These are phyloP conservation scores for Meleagris gallopavo DNA, from an alignment of 2,113 vertebrate genomes.

Conservation along the genomic window DNA sequence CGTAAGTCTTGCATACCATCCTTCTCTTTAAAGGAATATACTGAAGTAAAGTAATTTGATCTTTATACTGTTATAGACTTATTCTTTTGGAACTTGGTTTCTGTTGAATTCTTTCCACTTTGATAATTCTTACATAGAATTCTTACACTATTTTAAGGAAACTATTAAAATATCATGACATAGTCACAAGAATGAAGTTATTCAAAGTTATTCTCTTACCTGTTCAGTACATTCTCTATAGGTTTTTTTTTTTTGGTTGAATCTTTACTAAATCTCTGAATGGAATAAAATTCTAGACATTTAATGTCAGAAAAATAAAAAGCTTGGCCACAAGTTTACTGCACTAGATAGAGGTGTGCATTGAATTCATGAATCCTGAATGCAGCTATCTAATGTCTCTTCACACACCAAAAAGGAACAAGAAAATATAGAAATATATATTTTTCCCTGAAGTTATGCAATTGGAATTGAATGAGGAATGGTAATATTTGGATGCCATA, in stretches of 20 bases:
- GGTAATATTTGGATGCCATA: neutral
- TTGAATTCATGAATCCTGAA: neutral
- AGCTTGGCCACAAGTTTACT: neutral
- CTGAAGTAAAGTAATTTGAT: neutral
- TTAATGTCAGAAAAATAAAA: neutral
- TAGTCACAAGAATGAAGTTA: neutral
- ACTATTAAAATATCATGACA: neutral
- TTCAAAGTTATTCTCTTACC: neutral
- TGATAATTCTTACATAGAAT: neutral
- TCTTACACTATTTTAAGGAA: neutral
- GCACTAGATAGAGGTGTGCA: neutral
- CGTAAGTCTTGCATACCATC: neutral
- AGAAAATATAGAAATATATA: too few relatives aligned
- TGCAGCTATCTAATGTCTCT: neutral
- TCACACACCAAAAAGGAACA: neutral
- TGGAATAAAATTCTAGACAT: neutral
- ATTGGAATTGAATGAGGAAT: neutral
- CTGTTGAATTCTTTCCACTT: neutral
- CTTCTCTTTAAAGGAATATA: neutral
- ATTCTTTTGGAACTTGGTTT: neutral
- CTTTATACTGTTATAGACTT: neutral
- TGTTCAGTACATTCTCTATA: neutral
- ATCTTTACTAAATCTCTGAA: neutral
- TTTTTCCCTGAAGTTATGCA: accelerated
- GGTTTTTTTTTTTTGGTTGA: neutral